These are phyloP conservation scores for Drosophila auraria DNA, from an alignment of 1,140 invertebrate genomes.

Conservation along the genomic window DNA sequence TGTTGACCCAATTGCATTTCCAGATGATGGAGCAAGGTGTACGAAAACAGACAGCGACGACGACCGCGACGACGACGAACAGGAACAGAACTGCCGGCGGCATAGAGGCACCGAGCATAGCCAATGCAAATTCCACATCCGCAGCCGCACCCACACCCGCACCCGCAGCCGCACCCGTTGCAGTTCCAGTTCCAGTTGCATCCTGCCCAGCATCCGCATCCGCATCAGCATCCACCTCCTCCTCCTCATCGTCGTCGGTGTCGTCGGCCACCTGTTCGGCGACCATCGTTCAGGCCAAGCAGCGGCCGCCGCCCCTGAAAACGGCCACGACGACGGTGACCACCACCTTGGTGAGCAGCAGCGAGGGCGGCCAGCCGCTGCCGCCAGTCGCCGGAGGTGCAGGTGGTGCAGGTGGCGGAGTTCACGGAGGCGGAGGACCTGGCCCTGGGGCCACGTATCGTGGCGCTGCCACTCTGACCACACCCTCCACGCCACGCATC, in stretches of 20 bases:
- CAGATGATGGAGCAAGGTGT: slow-evolving; percentile 75
- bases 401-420: neutral
- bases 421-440: neutral
- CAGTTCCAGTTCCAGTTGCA: slow-evolving; percentile 14
- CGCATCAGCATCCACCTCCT: slow-evolving; percentile 52
- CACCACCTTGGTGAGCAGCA: slow-evolving; percentile 72
- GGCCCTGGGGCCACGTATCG: slow-evolving; percentile 39
- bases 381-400: slow-evolving; percentile 13
- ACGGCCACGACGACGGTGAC: slow-evolving; percentile 73
- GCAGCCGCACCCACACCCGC: slow-evolving; percentile 14
- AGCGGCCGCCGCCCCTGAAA: slow-evolving; percentile 75
- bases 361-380: slow-evolving; percentile 68
- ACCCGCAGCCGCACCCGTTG: neutral
- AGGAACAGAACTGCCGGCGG: slow-evolving; percentile 32
- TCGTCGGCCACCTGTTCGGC: slow-evolving; percentile 71
- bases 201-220: slow-evolving; percentile 17
- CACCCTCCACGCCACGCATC: slow-evolving; percentile 92
- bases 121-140: slow-evolving; percentile 23
- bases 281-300: slow-evolving; percentile 66
- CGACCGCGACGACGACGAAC: slow-evolving; percentile 36
- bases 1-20: slow-evolving; percentile 14
- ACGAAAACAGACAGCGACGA: slow-evolving; percentile 64
- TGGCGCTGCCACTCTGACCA: slow-evolving; percentile 86
- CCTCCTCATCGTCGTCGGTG: slow-evolving; percentile 54
- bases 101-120: slow-evolving; percentile 60